A percentile compares a stretch with the other conserved stretches of the same genome.
Conservation (phyloP, 2,113 vertebrate species). For the Coptodon rendalli region DNA sequence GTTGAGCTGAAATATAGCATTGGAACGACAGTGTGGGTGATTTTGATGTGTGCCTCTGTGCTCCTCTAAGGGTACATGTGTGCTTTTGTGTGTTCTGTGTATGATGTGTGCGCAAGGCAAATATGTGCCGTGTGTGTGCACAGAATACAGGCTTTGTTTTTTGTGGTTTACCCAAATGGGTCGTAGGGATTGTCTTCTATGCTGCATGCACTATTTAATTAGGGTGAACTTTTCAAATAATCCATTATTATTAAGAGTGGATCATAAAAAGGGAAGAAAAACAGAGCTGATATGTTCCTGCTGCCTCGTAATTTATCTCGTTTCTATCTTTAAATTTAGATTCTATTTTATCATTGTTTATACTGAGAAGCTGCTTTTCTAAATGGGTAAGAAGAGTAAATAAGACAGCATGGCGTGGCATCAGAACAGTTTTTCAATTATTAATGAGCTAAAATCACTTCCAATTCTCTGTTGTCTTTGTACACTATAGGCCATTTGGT, state of each 20-base stretch:
- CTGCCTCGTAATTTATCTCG: neutral
- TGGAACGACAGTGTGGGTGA: neutral
- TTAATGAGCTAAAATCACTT: slow-evolving; percentile 36
- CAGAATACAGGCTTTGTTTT: slow-evolving; percentile 6
- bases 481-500: slow-evolving; percentile 22
- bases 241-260: slow-evolving; percentile 39
- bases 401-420: slow-evolving; percentile 10
- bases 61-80: neutral
- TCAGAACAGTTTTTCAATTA: slow-evolving; percentile 45
- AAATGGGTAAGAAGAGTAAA: slow-evolving; percentile 34
- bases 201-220: slow-evolving; percentile 46
- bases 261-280: slow-evolving; percentile 39
- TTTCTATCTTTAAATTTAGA: slow-evolving; percentile 14
- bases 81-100: neutral
- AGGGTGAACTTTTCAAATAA: slow-evolving; percentile 58
- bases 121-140: neutral
- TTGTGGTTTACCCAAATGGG: slow-evolving; percentile 23
- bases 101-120: neutral
- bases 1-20: neutral
- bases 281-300: neutral
- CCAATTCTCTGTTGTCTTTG: slow-evolving; percentile 7
- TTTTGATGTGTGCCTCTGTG: neutral
- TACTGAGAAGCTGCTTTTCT: neutral
- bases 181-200: neutral
- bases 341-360: slow-evolving; percentile 13